Percentiles rank a stretch among this genome's conserved stretches.
These are phyloP conservation scores for Dasysyrphus tricinctus DNA, from an alignment of 2,888 invertebrate genomes.

Conservation along the genomic window DNA sequence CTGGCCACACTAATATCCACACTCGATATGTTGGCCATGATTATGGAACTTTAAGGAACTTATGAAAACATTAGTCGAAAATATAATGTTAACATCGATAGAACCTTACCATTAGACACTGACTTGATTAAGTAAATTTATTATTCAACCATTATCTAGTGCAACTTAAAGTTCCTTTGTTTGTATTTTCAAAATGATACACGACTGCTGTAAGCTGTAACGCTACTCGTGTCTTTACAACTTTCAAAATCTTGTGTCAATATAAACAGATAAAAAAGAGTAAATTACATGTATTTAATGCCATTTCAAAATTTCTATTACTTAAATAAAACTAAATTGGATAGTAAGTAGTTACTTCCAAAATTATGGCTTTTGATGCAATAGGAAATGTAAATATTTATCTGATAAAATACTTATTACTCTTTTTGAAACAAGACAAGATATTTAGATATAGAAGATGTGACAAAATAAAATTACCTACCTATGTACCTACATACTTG, in stretches of 20 bases:
- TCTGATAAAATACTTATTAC: not conserved
- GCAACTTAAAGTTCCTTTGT: not conserved
- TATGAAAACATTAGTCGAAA: not conserved
- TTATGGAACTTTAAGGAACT: not conserved
- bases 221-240: not conserved
- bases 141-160: not conserved
- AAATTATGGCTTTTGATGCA: not conserved
- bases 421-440: not conserved
- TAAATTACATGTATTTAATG: no score
- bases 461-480: no score
- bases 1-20: not conserved
- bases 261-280: slow-evolving; percentile 1
- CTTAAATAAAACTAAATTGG: not conserved
- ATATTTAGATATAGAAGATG: not conserved
- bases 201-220: not conserved
- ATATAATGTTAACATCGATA: not conserved
- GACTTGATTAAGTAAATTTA: not conserved
- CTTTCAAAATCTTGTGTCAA: not conserved
- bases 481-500: no score
- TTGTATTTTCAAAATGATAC: not conserved
- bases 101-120: not conserved
- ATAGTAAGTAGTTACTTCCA: not conserved
- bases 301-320: not conserved
- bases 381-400: not conserved
- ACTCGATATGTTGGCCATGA: slow-evolving; percentile 15